Evolutionary conservation across 2,797 vertebrate genomes (phyloP).

Genomic region (Sebastes elongatus): DNA sequence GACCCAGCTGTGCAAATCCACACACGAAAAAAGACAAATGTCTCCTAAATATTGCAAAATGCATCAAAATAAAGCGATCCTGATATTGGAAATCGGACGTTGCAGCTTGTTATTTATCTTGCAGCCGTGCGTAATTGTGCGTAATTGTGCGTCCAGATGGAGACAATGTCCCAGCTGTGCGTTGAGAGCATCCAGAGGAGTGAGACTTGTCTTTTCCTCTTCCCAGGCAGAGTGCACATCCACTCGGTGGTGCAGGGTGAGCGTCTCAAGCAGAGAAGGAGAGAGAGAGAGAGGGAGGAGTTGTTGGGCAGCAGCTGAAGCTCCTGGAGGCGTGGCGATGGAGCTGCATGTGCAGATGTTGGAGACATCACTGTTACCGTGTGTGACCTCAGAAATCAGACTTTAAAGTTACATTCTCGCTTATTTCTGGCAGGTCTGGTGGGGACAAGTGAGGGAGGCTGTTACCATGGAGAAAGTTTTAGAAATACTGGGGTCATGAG

Average conservation of each 20-base stretch:
- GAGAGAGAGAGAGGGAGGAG: background rate
- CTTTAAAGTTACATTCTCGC: no score
- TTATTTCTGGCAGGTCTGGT: background rate
- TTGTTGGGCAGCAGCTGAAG: background rate
- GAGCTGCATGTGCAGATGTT: background rate
- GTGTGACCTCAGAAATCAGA: background rate
- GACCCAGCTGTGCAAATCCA: background rate
- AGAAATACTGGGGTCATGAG: background rate
- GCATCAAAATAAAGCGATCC: background rate
- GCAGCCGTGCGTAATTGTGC: background rate
- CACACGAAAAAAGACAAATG: background rate
- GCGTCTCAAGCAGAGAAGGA: background rate
- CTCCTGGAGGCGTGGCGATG: conserved; percentile 7
- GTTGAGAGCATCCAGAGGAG: background rate
- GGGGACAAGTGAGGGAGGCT: background rate
- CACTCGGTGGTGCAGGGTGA: background rate
- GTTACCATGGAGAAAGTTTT: background rate
- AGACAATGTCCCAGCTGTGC: background rate
- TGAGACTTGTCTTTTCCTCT: background rate
- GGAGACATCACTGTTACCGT: background rate
- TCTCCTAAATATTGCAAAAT: background rate
- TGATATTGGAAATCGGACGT: background rate
- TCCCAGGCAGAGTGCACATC: background rate
- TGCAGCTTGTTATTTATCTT: background rate
- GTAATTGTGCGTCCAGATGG: background rate